These are phyloP conservation scores for Drosophila parabipectinata DNA, from an alignment of 1,140 invertebrate genomes.

Conservation along the genomic window DNA sequence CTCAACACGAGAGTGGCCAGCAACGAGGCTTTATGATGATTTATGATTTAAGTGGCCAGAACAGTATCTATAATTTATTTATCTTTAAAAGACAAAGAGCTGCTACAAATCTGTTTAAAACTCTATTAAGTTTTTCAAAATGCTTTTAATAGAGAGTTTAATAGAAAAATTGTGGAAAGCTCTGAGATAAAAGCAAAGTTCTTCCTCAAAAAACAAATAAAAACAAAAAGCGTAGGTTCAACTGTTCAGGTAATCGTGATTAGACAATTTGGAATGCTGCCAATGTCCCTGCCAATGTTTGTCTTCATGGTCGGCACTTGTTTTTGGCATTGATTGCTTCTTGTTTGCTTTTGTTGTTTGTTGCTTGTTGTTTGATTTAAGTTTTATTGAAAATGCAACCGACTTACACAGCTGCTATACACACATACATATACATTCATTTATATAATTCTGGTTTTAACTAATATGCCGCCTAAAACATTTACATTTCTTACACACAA, in stretches of 20 bases:
- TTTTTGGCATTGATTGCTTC: constrained; percentile 41
- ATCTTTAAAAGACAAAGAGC: no score
- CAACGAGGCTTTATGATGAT: no score
- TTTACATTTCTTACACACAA: constrained; percentile 31
- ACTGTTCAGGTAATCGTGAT: not conserved
- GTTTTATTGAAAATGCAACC: constrained; percentile 68
- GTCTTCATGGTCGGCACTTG: constrained; percentile 60
- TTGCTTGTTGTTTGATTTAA: constrained; percentile 45
- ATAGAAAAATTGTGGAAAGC: no score
- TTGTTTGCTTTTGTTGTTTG: constrained; percentile 19
- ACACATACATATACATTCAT: constrained; percentile 48
- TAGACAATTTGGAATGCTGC: constrained; percentile 12
- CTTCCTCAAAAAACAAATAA: not conserved
- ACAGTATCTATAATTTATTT: no score
- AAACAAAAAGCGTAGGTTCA: not conserved
- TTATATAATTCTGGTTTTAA: constrained; percentile 28
- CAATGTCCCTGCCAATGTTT: constrained; percentile 50
- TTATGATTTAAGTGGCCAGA: no score
- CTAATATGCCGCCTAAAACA: constrained; percentile 34
- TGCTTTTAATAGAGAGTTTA: no score
- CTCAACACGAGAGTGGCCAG: no score
- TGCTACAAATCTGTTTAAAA: no score
- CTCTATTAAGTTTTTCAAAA: no score
- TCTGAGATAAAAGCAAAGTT: not conserved
- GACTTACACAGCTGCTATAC: constrained; percentile 62